Evolutionary conservation across 2,888 invertebrate genomes (phyloP).

Genomic region (Galeruca laticollis): DNA sequence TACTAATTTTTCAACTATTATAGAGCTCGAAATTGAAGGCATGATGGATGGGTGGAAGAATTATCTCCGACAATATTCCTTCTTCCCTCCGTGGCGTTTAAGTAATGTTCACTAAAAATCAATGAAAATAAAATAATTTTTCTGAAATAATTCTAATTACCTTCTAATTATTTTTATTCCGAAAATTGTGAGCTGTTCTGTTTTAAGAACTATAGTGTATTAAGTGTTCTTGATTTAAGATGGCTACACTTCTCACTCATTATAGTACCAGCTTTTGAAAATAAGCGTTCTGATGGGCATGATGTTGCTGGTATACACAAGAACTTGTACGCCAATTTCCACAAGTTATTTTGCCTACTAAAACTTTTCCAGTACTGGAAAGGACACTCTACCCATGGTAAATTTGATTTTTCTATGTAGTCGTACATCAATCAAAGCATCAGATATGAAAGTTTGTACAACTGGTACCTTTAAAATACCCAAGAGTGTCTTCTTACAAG

Average conservation of each 20-base stretch:
- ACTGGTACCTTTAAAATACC: slow-evolving; percentile 16
- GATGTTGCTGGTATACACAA: slow-evolving; percentile 30
- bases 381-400: slow-evolving; percentile 6
- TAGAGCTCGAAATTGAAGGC: no score
- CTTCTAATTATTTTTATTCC: not conserved
- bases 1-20: no score
- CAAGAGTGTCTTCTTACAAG: slow-evolving; percentile 7
- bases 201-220: slow-evolving; percentile 26
- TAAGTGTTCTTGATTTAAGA: slow-evolving; percentile 14
- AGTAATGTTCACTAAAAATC: no score
- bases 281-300: slow-evolving; percentile 27
- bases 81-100: no score
- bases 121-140: no score
- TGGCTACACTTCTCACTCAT: slow-evolving; percentile 17
- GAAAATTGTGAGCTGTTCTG: slow-evolving; percentile 27
- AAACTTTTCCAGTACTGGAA: slow-evolving; percentile 23
- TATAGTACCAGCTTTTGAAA: slow-evolving; percentile 27
- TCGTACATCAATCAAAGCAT: slow-evolving; percentile 24
- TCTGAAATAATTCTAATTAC: no score
- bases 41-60: no score
- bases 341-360: slow-evolving; percentile 16
- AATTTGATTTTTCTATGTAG: slow-evolving; percentile 27
- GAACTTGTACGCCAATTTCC: slow-evolving; percentile 18
- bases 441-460: slow-evolving; percentile 16
- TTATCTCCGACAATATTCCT: no score